phyloP scores from a whole-genome alignment of 2,113 vertebrate genomes.

The Gasterosteus nipponicus region DNA sequence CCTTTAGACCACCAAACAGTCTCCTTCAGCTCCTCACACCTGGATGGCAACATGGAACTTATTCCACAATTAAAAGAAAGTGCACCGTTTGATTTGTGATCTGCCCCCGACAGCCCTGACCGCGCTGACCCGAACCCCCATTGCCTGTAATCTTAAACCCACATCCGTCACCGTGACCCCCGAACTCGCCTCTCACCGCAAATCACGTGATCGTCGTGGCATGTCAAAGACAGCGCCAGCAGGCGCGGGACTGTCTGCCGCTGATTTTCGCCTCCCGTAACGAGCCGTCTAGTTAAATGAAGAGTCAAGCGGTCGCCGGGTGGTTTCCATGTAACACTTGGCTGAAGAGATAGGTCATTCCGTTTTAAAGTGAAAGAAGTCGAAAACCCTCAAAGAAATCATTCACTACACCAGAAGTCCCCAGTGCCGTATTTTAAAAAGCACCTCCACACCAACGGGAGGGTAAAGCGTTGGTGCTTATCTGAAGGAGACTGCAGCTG shows the following conservation, averaged over 20 bases:
- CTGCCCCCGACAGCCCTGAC: conserved; percentile 19
- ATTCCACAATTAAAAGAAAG: conserved; percentile 26
- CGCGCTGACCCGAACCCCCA: conserved; percentile 36
- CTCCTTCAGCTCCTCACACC: conserved; percentile 29
- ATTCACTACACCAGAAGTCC: neutral
- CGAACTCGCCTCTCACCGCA: conserved; percentile 54
- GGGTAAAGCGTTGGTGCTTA: neutral
- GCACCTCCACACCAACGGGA: neutral
- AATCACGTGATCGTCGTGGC: conserved; percentile 64
- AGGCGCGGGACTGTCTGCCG: conserved; percentile 14
- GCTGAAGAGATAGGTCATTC: conserved; percentile 21
- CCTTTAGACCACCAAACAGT: neutral
- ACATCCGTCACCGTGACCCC: conserved; percentile 60
- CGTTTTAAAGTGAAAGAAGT: conserved; percentile 27
- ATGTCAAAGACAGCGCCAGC: conserved; percentile 34
- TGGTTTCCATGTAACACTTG: neutral
- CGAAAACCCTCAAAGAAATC: neutral
- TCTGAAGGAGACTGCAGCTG: neutral
- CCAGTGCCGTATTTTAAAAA: neutral
- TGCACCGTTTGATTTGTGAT: conserved; percentile 34
- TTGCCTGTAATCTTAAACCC: conserved; percentile 58
- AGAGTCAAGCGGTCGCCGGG: conserved; percentile 1
- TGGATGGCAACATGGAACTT: conserved; percentile 2
- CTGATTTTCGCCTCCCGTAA: neutral
- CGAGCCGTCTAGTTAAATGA: neutral